Base-by-base conservation (phyloP, 2,113 vertebrate genomes). In the Megalops atlanticus region DNA sequence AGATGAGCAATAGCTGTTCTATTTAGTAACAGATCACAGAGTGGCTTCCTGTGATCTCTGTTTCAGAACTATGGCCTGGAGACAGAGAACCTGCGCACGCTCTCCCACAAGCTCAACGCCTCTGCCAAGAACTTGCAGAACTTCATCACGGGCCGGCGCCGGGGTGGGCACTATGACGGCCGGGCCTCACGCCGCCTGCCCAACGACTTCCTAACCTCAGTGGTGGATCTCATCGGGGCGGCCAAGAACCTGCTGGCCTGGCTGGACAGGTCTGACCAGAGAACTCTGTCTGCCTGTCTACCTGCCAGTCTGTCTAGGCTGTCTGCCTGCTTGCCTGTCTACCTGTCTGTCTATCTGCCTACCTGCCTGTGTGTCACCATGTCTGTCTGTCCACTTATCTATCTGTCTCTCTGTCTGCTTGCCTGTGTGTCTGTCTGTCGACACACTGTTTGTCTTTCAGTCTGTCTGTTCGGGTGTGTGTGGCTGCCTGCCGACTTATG, bases 51-150 rank as follows among this genome's bases (percentile, higher is more conserved):
- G 35, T 35, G 47, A 24, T 35, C 86, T 78, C 83, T 74, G 43
- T 91, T 92, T 74, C 90, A 96, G 96, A 95, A 95, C 81, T 94
- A 95, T 0, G 95, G 92, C 47, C 76, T 95, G 83, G 95, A 95
- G 91, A 95, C 95, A 0, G 95, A 95, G 89, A 95, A 95, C 85
- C 88, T 95, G 86, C 88, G 94, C 35, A 94, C 95, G 18, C 92
- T 95, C 33, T 95, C 93, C 8, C 95, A 95, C 87, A 95, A 94
- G 82, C 91, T 95, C 80, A 95, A 94, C 1, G 92, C 93, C 21
- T 94, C 94, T 0, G 94, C 94, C 86, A 95, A 95, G 91, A 95
- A 95, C 78, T 92, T 95, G n/a, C 94, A 95, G 88, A 95, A 94
- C 88, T 95, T 95, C 35, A 94, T 95, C 79, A 93, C 93, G 0